Conservation (phyloP, 2,888 invertebrate genomes). For the Scaptomyza flava region DNA sequence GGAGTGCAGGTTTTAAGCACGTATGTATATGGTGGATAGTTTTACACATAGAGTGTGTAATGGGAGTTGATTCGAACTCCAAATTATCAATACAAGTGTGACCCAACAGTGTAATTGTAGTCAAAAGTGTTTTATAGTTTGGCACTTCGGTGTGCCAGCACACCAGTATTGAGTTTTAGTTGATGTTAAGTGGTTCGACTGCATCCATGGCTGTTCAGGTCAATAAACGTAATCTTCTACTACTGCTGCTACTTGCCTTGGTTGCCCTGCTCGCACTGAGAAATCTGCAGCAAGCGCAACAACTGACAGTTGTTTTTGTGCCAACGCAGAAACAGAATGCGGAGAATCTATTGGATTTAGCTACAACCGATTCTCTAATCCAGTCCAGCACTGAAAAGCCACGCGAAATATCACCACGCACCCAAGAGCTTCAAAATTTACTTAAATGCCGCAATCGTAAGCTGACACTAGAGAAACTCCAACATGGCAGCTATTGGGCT, state of each 20-base stretch:
- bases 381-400: background rate
- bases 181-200: background rate
- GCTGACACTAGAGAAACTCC: slow-evolving; percentile 62
- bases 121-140: background rate
- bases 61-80: slow-evolving; percentile 3
- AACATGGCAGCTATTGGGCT: slow-evolving; percentile 85
- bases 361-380: background rate
- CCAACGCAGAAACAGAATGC: background rate
- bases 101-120: background rate
- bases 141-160: background rate
- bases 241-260: slow-evolving; percentile 13
- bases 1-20: slow-evolving; percentile 16
- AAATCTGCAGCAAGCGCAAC: slow-evolving; percentile 28
- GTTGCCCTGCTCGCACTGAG: slow-evolving; percentile 28
- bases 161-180: background rate
- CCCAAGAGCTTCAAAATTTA: slow-evolving; percentile 54
- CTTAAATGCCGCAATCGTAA: slow-evolving; percentile 68
- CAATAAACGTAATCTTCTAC: slow-evolving; percentile 26
- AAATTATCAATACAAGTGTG: slow-evolving; percentile 20
- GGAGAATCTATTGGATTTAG: background rate
- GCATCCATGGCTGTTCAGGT: slow-evolving; percentile 22
- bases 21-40: slow-evolving; percentile 15
- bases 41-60: slow-evolving; percentile 12
- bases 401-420: slow-evolving; percentile 24
- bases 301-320: background rate